phyloP scores from a whole-genome alignment of 2,797 vertebrate species.

The Lycodopsis pacificus region DNA sequence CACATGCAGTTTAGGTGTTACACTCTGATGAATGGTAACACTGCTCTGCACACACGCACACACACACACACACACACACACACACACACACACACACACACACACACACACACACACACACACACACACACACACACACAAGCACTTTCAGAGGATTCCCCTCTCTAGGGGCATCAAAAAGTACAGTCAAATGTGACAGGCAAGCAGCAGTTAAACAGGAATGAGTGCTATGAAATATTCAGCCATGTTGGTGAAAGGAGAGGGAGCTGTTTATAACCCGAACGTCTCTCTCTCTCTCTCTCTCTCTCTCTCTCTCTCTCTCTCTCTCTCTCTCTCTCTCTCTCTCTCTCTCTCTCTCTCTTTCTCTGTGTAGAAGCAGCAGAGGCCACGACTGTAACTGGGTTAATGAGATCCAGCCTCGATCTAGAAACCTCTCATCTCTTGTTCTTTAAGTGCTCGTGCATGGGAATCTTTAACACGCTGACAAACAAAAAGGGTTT shows the following conservation, averaged over 20 bases:
- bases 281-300: slow-evolving; percentile 28
- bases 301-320: slow-evolving; percentile 22
- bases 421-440: slow-evolving; percentile 43
- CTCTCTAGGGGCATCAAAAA: slow-evolving; percentile 28
- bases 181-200: slow-evolving; percentile 40
- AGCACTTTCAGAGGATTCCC: slow-evolving; percentile 29
- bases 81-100: not conserved
- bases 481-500: slow-evolving; percentile 4
- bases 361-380: slow-evolving; percentile 37
- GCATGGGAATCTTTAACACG: not conserved
- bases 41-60: not conserved
- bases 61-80: too few relatives aligned
- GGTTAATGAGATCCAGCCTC: slow-evolving; percentile 73
- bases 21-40: slow-evolving; percentile 13
- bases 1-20: slow-evolving; percentile 23
- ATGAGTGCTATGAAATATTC: slow-evolving; percentile 75
- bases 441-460: slow-evolving; percentile 37
- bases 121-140: not conserved
- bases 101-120: not conserved
- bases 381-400: slow-evolving; percentile 59
- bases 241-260: slow-evolving; percentile 57
- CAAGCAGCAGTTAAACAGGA: slow-evolving; percentile 50
- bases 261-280: slow-evolving; percentile 49
- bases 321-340: slow-evolving; percentile 22
- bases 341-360: slow-evolving; percentile 28